phyloP scores from a whole-genome alignment of 2,888 invertebrate species.

The Agriopis marginaria region DNA sequence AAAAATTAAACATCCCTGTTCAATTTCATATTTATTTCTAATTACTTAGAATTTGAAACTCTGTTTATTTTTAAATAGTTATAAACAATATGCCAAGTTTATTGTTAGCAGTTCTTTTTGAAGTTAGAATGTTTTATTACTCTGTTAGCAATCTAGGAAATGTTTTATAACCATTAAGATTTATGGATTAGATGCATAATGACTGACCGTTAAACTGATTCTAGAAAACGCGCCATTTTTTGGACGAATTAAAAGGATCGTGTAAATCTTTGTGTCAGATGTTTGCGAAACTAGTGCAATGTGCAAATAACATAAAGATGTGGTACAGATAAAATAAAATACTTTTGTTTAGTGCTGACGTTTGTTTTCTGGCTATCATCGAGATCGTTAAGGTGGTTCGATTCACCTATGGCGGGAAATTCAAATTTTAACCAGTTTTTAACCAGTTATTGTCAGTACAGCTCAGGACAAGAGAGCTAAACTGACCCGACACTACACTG shows the following conservation, averaged over 20 bases:
- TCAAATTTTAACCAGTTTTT: too few relatives aligned
- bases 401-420: too few relatives aligned
- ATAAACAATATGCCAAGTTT: constrained; percentile 27
- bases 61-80: constrained; percentile 29
- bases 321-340: not conserved
- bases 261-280: constrained; percentile 28
- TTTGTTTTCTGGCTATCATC: not conserved
- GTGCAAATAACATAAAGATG: constrained; percentile 6
- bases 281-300: constrained; percentile 1
- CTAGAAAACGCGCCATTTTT: constrained; percentile 35
- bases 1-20: too few relatives aligned
- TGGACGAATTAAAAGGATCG: constrained; percentile 23
- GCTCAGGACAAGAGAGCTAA: too few relatives aligned
- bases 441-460: too few relatives aligned
- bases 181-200: constrained; percentile 44
- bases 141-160: constrained; percentile 38
- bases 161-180: constrained; percentile 43
- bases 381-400: too few relatives aligned
- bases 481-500: too few relatives aligned
- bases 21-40: not conserved
- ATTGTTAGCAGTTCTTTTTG: constrained; percentile 42
- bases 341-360: not conserved
- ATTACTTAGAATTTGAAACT: constrained; percentile 9
- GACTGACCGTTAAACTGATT: constrained; percentile 36
- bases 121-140: constrained; percentile 45